A percentile compares a stretch with the other conserved stretches of the same genome.
Conservation (phyloP, 2,888 invertebrate species). For the Microctonus hyperodae region DNA sequence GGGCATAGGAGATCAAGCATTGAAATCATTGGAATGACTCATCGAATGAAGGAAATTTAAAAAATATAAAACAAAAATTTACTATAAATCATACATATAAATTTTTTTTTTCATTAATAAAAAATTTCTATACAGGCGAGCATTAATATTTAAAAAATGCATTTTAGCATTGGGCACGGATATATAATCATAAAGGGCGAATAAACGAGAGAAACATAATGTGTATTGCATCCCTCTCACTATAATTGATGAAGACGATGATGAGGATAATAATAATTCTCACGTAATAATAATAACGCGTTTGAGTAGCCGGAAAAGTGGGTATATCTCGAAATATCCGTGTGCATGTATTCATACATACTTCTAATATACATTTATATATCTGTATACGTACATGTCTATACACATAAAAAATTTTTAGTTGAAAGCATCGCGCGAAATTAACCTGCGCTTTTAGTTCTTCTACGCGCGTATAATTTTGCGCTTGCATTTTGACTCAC, state of each 20-base stretch:
- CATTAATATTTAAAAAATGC: constrained; percentile 35
- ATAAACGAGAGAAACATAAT: constrained; percentile 23
- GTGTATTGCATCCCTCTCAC: constrained; percentile 10
- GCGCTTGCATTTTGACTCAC: constrained; percentile 25
- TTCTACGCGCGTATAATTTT: constrained; percentile 10
- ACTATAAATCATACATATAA: neutral
- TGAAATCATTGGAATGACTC: constrained; percentile 15
- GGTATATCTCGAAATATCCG: constrained; percentile 23
- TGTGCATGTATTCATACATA: neutral
- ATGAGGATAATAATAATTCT: constrained; percentile 30
- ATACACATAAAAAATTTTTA: no score
- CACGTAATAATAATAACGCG: constrained; percentile 28
- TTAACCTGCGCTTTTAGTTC: constrained; percentile 9
- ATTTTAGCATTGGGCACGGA: constrained; percentile 40
- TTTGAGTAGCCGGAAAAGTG: neutral
- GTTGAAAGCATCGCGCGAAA: neutral
- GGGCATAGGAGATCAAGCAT: constrained; percentile 11
- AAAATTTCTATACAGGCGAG: constrained; percentile 11
- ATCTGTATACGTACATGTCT: neutral
- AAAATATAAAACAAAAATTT: constrained; percentile 9
- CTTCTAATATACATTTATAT: constrained; percentile 6
- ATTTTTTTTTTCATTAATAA: neutral
- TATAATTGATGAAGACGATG: constrained; percentile 33
- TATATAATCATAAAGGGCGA: constrained; percentile 5
- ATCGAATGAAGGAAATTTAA: constrained; percentile 4